These are phyloP conservation scores for Paramacrobiotus metropolitanus DNA, from an alignment of 1,140 invertebrate species.

Conservation along the genomic window DNA sequence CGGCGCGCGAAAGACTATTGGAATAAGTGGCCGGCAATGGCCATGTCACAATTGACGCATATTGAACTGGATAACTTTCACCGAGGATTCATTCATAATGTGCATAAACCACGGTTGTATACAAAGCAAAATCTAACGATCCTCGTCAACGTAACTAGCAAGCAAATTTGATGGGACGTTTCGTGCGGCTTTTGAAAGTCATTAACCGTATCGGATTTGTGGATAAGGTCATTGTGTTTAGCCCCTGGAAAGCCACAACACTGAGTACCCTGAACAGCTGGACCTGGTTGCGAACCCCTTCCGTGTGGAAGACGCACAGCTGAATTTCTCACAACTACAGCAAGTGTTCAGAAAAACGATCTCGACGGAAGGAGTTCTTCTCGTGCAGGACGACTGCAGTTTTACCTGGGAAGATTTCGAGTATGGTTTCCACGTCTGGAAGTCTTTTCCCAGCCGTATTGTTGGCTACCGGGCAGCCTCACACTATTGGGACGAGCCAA, in stretches of 20 bases:
- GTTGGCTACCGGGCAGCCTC: slow-evolving; percentile 78
- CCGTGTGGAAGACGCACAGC: background rate
- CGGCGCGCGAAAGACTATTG: background rate
- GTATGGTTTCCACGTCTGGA: slow-evolving; percentile 65
- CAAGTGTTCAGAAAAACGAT: background rate
- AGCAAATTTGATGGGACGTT: background rate
- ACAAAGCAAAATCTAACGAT: background rate
- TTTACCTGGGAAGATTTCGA: background rate
- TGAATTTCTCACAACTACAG: too few species aligned
- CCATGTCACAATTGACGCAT: background rate
- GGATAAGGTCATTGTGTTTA: background rate
- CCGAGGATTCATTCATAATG: background rate
- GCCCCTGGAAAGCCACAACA: background rate
- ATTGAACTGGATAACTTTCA: background rate
- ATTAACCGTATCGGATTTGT: background rate
- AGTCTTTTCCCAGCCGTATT: slow-evolving; percentile 72
- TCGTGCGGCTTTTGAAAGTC: background rate
- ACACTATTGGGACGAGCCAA: slow-evolving; percentile 83
- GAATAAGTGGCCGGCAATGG: background rate
- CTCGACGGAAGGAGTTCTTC: background rate
- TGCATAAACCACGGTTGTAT: background rate
- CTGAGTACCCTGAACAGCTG: background rate
- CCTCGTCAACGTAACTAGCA: background rate
- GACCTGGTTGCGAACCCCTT: background rate
- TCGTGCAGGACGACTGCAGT: background rate